Conservation (phyloP, 2,888 invertebrate genomes). For the Drosophila mayaguana region DNA sequence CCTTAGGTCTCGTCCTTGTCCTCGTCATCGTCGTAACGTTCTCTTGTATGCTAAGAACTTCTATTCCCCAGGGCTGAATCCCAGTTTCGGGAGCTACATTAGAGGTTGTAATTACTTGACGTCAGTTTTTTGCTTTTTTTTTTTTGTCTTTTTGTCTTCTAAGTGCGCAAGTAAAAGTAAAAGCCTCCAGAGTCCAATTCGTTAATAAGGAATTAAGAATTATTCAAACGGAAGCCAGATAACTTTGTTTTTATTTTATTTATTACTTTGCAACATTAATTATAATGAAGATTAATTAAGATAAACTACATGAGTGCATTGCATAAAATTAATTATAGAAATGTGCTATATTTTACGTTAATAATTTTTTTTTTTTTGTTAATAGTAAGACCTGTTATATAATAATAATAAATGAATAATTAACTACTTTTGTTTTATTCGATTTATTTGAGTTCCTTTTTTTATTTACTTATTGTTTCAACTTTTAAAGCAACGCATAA, state of each 20-base stretch:
- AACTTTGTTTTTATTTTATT: neutral
- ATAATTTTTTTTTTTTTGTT: neutral
- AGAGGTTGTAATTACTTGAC: slow-evolving; percentile 49
- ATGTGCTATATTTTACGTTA: neutral
- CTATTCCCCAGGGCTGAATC: slow-evolving; percentile 29
- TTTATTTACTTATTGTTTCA: too few relatives aligned
- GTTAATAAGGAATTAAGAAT: slow-evolving; percentile 1
- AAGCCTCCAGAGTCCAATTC: slow-evolving; percentile 13
- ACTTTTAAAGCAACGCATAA: too few relatives aligned
- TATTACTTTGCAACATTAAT: neutral
- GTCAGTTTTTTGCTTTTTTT: neutral
- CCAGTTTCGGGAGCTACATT: slow-evolving; percentile 36
- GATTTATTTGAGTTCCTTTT: too few relatives aligned
- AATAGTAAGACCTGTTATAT: neutral
- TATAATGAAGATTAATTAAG: neutral
- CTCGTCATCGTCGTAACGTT: slow-evolving; percentile 27
- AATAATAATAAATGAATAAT: too few relatives aligned
- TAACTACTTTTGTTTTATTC: too few relatives aligned
- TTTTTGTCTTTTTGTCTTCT: neutral
- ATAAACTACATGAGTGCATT: neutral
- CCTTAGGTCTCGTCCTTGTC: slow-evolving; percentile 27
- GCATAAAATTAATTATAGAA: neutral
- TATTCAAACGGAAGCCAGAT: neutral
- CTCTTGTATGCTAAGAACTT: slow-evolving; percentile 41
- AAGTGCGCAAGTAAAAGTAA: slow-evolving; percentile 15